Evolutionary conservation across 53 echinoderm and acorn worm species (phyloP).

Genomic region (Astropecten irregularis): DNA sequence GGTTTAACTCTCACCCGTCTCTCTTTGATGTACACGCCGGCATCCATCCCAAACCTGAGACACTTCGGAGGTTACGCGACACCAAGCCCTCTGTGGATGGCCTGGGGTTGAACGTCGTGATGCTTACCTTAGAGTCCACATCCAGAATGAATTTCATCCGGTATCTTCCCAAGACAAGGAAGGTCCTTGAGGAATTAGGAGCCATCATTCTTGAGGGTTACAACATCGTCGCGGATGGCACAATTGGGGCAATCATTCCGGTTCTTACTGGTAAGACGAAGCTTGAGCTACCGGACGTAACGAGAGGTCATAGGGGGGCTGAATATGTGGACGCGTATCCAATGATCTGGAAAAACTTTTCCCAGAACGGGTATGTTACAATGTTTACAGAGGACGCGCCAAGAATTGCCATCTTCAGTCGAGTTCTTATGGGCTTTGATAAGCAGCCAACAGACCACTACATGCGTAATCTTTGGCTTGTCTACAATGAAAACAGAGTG

Average conservation of each 20-base stretch:
- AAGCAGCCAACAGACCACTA: constrained; percentile 67
- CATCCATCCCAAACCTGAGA: constrained; percentile 33
- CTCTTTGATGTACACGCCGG: constrained; percentile 57
- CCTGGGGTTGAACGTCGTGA: constrained; percentile 61
- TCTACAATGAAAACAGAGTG: background rate
- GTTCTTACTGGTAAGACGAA: constrained; percentile 56
- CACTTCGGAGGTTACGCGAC: constrained; percentile 2
- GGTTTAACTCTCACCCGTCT: background rate
- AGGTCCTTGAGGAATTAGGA: constrained; percentile 8
- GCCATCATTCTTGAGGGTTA: constrained; percentile 51
- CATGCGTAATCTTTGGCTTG: constrained; percentile 60
- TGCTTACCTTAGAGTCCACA: constrained; percentile 62
- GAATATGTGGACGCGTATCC: constrained; percentile 51
- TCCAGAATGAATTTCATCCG: constrained; percentile 65
- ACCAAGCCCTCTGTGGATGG: background rate
- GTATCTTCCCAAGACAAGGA: constrained; percentile 47
- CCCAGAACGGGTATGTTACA: constrained; percentile 57
- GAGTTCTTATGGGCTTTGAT: constrained; percentile 55
- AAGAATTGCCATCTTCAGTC: constrained; percentile 46
- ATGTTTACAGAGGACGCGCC: constrained; percentile 64
- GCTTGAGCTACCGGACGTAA: constrained; percentile 52
- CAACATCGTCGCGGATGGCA: constrained; percentile 68
- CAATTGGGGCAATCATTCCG: constrained; percentile 55
- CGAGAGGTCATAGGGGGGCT: background rate
- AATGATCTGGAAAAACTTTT: constrained; percentile 58